Evolutionary conservation across 2,888 invertebrate species (phyloP), one percentile per base, ranked within the genome.

Genomic region (Alitta virens): DNA sequence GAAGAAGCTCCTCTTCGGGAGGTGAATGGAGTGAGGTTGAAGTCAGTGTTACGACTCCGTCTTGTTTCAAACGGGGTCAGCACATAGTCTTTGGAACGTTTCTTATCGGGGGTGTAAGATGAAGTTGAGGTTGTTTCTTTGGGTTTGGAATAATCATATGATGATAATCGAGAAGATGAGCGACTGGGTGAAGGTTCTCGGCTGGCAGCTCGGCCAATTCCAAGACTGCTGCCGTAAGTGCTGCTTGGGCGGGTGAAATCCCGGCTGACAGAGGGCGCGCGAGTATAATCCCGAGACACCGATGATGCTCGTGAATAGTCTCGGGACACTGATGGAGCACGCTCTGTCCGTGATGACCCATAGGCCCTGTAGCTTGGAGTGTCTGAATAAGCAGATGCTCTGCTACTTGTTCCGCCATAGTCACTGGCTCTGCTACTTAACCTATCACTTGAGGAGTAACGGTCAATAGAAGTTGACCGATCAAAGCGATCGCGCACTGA

Each of bases 21-120:
- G n/a, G 52, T 51, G 54, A 67, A 67, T 21, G 67, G 67, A 33
- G 67, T 67, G 26, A 67, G 62, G 42, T 61, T 67, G 54, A 58
- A 63, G 42, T 60, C 65, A 23, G 57, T 40, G 27, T 53, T 54
- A 24, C 57, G 38, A 3, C 53, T 18, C 18, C 60, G 16, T 16
- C 50, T 24, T 7, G 50, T 25, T 26, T n/a, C 40, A 38, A 42
- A 60, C 9, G 33, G 14, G 14, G 60, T 42, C 24, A 52, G 23
- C n/a, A 42, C 25, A 12, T 40, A 49, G 16, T 60, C 60, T 23
- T 25, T 52, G 27, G 25, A 33, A 3, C 52, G 23, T 38, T 53
- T 46, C 14, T 38, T 24, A 3, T 40, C n/a, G 2, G 24, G 23
- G 16, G 57, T 24, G 16, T 51, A 42, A 1, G 53, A 38, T 24